phyloP scores from a whole-genome alignment of 2,113 vertebrate species.

The Anser cygnoides region DNA sequence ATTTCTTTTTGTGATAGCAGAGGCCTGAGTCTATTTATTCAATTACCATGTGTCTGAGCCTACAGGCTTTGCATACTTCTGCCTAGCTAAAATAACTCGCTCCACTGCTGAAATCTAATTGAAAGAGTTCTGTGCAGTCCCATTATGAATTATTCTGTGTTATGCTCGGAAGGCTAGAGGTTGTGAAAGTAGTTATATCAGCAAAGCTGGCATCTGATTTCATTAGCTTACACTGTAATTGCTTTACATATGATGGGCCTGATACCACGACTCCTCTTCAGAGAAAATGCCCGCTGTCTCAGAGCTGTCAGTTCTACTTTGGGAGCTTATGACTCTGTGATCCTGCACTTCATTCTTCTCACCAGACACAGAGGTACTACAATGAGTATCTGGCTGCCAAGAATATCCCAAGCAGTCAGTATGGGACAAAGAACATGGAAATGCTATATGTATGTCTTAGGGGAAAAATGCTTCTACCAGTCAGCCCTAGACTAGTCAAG shows the following conservation, averaged over 20 bases:
- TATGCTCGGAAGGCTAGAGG: constrained; percentile 63
- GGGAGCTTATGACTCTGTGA: not conserved
- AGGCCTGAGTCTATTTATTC: constrained; percentile 53
- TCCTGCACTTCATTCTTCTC: not conserved
- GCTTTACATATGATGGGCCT: constrained; percentile 14
- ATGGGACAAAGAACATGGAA: not conserved
- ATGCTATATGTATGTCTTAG: not conserved
- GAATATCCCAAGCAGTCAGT: not conserved
- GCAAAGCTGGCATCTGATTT: constrained; percentile 63
- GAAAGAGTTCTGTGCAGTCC: constrained; percentile 64
- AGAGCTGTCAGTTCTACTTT: not conserved
- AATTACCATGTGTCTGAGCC: constrained; percentile 42
- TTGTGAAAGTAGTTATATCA: constrained; percentile 66
- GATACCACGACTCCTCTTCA: not conserved
- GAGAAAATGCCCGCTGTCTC: not conserved
- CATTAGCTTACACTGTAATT: constrained; percentile 63
- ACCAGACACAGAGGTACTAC: not conserved
- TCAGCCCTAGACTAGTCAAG: not conserved
- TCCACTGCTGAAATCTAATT: constrained; percentile 72
- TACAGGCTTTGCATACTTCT: constrained; percentile 48
- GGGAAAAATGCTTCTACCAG: not conserved
- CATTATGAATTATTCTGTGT: constrained; percentile 75
- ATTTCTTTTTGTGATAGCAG: constrained; percentile 56
- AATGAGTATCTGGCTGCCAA: not conserved
- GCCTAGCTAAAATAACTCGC: constrained; percentile 66